Evolutionary conservation across 2,888 invertebrate genomes (phyloP).

Genomic region (Sussaba pulchella): DNA sequence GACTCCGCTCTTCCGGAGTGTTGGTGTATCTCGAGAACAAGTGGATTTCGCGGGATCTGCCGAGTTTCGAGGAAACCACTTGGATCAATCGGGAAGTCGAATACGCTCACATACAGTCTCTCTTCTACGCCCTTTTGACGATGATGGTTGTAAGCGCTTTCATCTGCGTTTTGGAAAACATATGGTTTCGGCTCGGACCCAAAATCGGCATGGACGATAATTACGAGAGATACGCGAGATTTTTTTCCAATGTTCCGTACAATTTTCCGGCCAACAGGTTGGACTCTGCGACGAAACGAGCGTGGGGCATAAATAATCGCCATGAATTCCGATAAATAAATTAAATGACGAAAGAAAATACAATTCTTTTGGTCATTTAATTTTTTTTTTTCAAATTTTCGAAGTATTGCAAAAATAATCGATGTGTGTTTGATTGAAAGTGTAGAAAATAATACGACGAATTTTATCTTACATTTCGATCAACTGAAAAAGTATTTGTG

Average conservation of each 20-base stretch:
- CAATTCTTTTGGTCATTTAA: no score
- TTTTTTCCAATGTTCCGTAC: neutral
- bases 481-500: no score
- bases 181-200: slow-evolving; percentile 62
- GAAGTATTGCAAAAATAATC: no score
- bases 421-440: no score
- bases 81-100: slow-evolving; percentile 72
- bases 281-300: slow-evolving; percentile 16
- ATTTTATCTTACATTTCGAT: no score
- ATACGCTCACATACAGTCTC: slow-evolving; percentile 72
- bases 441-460: no score
- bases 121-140: slow-evolving; percentile 63
- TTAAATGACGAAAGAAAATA: neutral
- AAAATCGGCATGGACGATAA: neutral
- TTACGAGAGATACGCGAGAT: neutral
- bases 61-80: slow-evolving; percentile 52
- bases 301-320: slow-evolving; percentile 12
- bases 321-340: neutral
- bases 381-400: no score
- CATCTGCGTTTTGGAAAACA: slow-evolving; percentile 75
- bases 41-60: slow-evolving; percentile 77
- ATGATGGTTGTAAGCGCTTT: slow-evolving; percentile 70
- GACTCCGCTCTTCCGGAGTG: slow-evolving; percentile 81
- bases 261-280: slow-evolving; percentile 34
- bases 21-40: slow-evolving; percentile 81